Percentiles rank a stretch among this genome's conserved stretches.
phyloP scores from a whole-genome alignment of 2,797 vertebrate genomes.

The Limnodromus scolopaceus region DNA sequence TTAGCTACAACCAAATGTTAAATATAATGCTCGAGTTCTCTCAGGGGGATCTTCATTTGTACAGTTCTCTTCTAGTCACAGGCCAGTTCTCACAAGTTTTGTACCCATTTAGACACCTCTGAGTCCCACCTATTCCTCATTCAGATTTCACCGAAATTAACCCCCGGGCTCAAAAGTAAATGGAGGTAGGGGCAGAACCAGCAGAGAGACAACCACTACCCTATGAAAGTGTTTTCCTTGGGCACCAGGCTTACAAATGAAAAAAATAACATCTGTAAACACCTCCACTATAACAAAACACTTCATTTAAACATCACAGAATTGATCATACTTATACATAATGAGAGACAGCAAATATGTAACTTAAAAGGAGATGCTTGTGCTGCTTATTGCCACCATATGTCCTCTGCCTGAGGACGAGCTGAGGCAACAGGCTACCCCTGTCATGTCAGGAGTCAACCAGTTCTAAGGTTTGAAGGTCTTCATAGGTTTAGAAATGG shows the following conservation, averaged over 20 bases:
- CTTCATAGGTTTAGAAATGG: not conserved
- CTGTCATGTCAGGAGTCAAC: not conserved
- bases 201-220: not conserved
- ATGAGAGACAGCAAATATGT: not conserved
- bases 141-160: not conserved
- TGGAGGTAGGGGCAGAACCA: not conserved
- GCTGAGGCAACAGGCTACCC: not conserved
- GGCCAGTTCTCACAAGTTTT: not conserved
- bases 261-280: not conserved
- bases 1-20: not conserved
- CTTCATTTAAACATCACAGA: not conserved
- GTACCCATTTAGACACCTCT: not conserved
- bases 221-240: not conserved
- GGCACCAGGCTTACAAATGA: not conserved
- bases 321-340: not conserved
- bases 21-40: not conserved
- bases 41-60: not conserved
- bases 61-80: not conserved
- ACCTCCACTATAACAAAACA: not conserved
- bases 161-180: not conserved
- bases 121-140: not conserved
- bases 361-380: not conserved
- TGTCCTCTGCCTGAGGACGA: not conserved
- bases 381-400: not conserved
- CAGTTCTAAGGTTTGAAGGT: not conserved